Conservation (phyloP, 1,140 invertebrate genomes). For the Brachionus sp. region DNA sequence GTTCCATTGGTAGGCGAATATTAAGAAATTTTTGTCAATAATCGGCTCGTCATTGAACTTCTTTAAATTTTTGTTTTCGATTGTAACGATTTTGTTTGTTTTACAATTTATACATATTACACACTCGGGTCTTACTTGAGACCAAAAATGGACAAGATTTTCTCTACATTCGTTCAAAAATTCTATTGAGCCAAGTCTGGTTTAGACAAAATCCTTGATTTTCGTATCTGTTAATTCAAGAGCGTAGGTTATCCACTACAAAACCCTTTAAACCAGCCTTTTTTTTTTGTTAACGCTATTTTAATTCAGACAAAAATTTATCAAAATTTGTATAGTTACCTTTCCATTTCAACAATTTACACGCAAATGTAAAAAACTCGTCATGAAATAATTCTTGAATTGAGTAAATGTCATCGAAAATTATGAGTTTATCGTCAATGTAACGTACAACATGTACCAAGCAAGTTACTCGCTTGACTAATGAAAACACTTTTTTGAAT, state of each 20-base stretch:
- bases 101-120: not conserved
- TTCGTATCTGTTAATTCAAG: not conserved
- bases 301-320: too few species aligned
- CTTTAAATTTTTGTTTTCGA: not conserved
- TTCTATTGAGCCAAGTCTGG: not conserved
- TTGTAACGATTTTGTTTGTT: not conserved
- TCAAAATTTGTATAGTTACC: too few species aligned
- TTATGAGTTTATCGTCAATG: not conserved
- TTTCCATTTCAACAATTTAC: too few species aligned
- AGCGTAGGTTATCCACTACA: not conserved
- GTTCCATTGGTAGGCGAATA: too few species aligned
- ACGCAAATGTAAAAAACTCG: too few species aligned
- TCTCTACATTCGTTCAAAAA: not conserved
- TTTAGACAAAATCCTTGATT: not conserved
- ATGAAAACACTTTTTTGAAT: not conserved
- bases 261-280: slow-evolving; percentile 8
- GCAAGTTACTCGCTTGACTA: not conserved
- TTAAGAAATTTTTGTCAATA: too few species aligned
- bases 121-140: not conserved
- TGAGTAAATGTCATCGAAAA: not conserved
- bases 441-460: not conserved
- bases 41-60: too few species aligned
- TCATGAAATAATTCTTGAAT: not conserved
- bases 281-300: too few species aligned
- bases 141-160: not conserved